Conservation (phyloP, 1,140 invertebrate genomes). For the Pseudobourletiella spinata region DNA sequence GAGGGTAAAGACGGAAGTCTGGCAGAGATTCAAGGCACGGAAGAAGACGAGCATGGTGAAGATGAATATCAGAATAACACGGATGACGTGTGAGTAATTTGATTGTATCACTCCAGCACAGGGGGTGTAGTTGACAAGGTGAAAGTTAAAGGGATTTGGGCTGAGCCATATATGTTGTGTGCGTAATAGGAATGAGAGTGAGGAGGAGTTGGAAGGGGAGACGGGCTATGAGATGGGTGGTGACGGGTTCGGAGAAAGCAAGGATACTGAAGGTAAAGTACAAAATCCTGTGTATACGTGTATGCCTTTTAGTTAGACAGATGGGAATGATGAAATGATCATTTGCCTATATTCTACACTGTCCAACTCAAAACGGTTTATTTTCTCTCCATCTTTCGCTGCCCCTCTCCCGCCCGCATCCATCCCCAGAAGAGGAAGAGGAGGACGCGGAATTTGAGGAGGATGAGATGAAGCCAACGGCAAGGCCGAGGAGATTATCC, state of each 20-base stretch:
- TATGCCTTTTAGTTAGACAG: no score
- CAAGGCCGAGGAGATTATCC: slow-evolving; percentile 74
- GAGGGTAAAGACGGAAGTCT: slow-evolving; percentile 33
- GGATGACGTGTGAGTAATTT: slow-evolving; percentile 34
- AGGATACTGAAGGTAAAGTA: slow-evolving; percentile 22
- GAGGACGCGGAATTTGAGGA: slow-evolving; percentile 44
- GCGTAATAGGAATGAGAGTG: slow-evolving; percentile 13
- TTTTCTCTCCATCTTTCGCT: no score
- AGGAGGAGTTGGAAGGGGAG: slow-evolving; percentile 24
- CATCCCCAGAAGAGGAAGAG: slow-evolving; percentile 42
- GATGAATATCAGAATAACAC: slow-evolving; percentile 44
- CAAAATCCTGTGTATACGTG: no score
- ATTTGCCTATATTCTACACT: no score
- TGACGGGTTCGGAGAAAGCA: slow-evolving; percentile 26
- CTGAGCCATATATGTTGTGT: no score
- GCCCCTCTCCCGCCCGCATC: no score
- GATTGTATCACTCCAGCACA: not conserved
- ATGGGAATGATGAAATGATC: no score
- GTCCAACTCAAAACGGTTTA: no score
- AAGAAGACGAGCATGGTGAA: slow-evolving; percentile 47
- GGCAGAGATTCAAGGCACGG: slow-evolving; percentile 34
- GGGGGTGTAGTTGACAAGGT: no score
- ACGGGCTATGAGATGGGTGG: slow-evolving; percentile 23
- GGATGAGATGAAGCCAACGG: slow-evolving; percentile 56
- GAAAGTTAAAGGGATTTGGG: no score